Evolutionary conservation across 2,797 vertebrate species (phyloP).

Genomic region (Sylvia borin): DNA sequence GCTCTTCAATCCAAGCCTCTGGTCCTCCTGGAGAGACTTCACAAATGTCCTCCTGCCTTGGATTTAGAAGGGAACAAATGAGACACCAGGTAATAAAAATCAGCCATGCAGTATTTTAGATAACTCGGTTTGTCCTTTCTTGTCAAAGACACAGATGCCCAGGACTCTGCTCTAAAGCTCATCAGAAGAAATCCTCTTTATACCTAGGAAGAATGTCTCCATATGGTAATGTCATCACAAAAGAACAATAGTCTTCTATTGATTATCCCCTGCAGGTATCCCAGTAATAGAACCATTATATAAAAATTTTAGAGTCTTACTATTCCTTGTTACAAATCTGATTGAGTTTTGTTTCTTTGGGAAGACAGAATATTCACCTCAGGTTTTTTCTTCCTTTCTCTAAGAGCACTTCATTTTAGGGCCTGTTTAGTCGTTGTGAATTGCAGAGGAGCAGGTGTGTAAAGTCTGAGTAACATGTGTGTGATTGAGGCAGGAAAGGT

Average conservation of each 20-base stretch:
- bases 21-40: constrained; percentile 29
- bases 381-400: neutral
- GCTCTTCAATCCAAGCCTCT: constrained; percentile 14
- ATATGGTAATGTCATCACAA: constrained; percentile 57
- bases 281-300: neutral
- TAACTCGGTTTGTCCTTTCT: constrained; percentile 54
- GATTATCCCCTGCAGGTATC: constrained; percentile 51
- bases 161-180: constrained; percentile 43
- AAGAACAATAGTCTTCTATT: constrained; percentile 41
- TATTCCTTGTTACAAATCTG: neutral
- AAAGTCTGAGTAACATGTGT: neutral
- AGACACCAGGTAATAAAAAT: constrained; percentile 49
- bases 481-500: neutral
- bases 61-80: constrained; percentile 22
- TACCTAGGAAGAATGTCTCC: constrained; percentile 41
- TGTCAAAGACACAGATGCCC: constrained; percentile 3
- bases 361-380: neutral
- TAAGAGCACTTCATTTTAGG: neutral
- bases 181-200: constrained; percentile 45
- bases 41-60: constrained; percentile 17
- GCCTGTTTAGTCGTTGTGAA: neutral
- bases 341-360: constrained; percentile 15
- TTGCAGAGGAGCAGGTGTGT: constrained; percentile 28
- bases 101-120: neutral
- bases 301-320: neutral